These are phyloP conservation scores for Sebastes fasciatus DNA, from an alignment of 2,113 vertebrate species.

Conservation along the genomic window DNA sequence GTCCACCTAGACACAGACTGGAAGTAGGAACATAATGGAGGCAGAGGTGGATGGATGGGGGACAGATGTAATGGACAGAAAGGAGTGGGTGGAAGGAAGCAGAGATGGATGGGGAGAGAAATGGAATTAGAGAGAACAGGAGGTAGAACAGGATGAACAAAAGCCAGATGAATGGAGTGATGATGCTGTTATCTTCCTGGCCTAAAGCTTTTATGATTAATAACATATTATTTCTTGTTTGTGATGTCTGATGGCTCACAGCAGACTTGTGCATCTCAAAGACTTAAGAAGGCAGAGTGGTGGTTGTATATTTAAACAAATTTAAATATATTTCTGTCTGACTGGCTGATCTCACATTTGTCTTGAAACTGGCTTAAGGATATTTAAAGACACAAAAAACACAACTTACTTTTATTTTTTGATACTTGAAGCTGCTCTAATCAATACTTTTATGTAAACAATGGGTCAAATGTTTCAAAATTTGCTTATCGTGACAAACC, in stretches of 20 bases:
- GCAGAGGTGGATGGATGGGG: conserved; percentile 8
- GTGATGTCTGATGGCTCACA: conserved; percentile 4
- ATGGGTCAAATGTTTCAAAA: neutral
- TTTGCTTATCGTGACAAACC: neutral
- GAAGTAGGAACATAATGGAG: neutral
- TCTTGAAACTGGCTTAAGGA: too few species aligned
- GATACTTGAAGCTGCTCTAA: neutral
- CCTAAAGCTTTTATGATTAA: conserved; percentile 37
- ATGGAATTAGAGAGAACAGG: conserved; percentile 30
- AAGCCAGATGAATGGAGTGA: conserved; percentile 34
- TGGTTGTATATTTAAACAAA: neutral
- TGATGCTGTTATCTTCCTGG: conserved; percentile 37
- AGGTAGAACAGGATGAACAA: neutral
- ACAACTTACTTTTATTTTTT: neutral
- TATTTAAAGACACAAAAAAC: neutral
- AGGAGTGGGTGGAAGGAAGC: neutral
- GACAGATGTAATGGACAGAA: conserved; percentile 11
- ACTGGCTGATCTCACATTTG: too few species aligned
- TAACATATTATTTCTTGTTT: conserved; percentile 28
- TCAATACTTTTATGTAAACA: neutral
- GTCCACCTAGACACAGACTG: neutral
- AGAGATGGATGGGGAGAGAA: conserved; percentile 30
- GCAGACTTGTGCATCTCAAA: neutral
- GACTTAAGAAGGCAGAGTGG: neutral
- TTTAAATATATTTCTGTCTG: neutral